These are phyloP conservation scores for Catostomus latipinnis DNA, from an alignment of 2,797 vertebrate species.

Conservation along the genomic window DNA sequence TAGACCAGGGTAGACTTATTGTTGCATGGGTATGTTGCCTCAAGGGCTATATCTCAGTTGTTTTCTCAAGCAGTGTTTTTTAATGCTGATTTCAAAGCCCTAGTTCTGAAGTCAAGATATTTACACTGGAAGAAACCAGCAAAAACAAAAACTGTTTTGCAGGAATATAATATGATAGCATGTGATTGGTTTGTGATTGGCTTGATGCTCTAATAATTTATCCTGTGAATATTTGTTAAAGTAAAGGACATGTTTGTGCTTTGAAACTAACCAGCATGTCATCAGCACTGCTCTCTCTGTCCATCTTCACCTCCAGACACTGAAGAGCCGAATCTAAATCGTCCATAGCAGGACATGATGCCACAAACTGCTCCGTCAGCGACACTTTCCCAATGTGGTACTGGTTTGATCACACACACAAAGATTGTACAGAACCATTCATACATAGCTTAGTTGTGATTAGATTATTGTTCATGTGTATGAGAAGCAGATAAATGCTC, in stretches of 20 bases:
- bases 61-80: too few species aligned
- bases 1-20: too few species aligned
- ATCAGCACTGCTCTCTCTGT: slow-evolving; percentile 63
- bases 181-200: too few species aligned
- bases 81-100: too few species aligned
- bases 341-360: slow-evolving; percentile 67
- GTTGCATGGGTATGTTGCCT: too few species aligned
- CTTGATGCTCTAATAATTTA: too few species aligned
- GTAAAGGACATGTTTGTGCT: background rate
- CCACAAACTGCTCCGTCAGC: slow-evolving; percentile 63
- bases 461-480: background rate
- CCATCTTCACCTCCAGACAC: slow-evolving; percentile 80
- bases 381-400: slow-evolving; percentile 82
- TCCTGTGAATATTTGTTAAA: too few species aligned
- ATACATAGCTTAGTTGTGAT: background rate
- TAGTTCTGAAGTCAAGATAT: too few species aligned
- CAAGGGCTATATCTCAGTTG: too few species aligned
- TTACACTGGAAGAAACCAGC: too few species aligned
- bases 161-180: too few species aligned
- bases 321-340: slow-evolving; percentile 79
- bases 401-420: slow-evolving; percentile 59
- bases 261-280: slow-evolving; percentile 74
- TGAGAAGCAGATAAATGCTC: background rate
- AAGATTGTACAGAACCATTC: slow-evolving; percentile 1
- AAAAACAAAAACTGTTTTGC: too few species aligned